Evolutionary conservation across 1,140 invertebrate genomes (phyloP).

Genomic region (Ips typographus): DNA sequence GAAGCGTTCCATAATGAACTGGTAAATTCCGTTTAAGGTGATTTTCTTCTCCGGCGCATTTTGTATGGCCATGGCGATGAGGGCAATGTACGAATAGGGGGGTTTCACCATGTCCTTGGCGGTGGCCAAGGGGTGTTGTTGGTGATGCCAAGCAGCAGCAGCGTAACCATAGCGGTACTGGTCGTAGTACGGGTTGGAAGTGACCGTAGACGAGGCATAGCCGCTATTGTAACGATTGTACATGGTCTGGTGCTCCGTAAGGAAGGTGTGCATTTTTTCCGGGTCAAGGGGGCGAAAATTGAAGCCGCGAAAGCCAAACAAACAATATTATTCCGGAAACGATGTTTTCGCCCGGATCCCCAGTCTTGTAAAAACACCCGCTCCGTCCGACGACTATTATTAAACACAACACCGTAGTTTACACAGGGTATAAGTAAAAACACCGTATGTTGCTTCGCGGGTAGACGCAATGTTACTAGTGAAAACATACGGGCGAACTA

Average conservation of each 20-base stretch:
- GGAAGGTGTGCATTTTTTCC: slow-evolving; percentile 80
- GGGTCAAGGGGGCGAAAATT: slow-evolving; percentile 28
- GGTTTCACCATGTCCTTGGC: slow-evolving; percentile 91
- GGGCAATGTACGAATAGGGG: slow-evolving; percentile 96
- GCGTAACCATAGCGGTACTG: slow-evolving; percentile 76
- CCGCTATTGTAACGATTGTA: slow-evolving; percentile 56
- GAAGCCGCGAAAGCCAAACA: slow-evolving; percentile 45
- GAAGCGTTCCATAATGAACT: slow-evolving; percentile 98
- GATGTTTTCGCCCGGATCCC: slow-evolving; percentile 49
- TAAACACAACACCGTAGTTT: slow-evolving; percentile 55
- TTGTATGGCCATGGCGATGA: slow-evolving; percentile 98
- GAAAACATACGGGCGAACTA: slow-evolving; percentile 48
- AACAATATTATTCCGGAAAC: slow-evolving; percentile 42
- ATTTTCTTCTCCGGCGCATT: slow-evolving; percentile 90
- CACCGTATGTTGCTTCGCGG: slow-evolving; percentile 51
- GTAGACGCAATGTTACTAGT: slow-evolving; percentile 54
- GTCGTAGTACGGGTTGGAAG: slow-evolving; percentile 64
- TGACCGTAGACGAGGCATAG: slow-evolving; percentile 48
- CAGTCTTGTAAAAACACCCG: slow-evolving; percentile 53
- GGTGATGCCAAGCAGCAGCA: slow-evolving; percentile 62
- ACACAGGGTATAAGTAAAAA: slow-evolving; percentile 55
- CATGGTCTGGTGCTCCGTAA: slow-evolving; percentile 80
- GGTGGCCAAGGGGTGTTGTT: slow-evolving; percentile 69
- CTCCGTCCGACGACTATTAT: slow-evolving; percentile 53
- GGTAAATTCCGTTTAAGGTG: slow-evolving; percentile 97